phyloP scores from a whole-genome alignment of 1,140 invertebrate genomes.

The Caenorhabditis latens region DNA sequence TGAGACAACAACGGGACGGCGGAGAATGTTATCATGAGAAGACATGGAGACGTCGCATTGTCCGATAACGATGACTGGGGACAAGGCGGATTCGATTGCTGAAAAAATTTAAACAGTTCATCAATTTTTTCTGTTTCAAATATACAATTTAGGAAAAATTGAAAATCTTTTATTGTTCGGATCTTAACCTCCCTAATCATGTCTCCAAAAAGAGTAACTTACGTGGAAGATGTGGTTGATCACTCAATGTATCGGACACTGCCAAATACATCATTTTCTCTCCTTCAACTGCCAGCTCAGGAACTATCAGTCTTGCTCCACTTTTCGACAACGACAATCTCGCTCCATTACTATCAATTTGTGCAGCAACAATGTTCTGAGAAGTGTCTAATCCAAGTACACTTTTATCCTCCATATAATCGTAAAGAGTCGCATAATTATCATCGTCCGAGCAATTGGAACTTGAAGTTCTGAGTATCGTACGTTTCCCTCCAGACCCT shows the following conservation, averaged over 20 bases:
- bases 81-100: conserved; percentile 53
- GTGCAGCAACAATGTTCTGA: conserved; percentile 54
- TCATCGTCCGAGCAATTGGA: conserved; percentile 68
- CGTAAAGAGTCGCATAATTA: conserved; percentile 76
- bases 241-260: conserved; percentile 72
- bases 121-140: conserved; percentile 64
- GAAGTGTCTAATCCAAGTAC: conserved; percentile 44
- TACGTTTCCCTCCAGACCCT: conserved; percentile 69
- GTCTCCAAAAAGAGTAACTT: conserved; percentile 29
- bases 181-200: no score
- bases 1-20: conserved; percentile 73
- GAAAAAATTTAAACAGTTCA: background rate
- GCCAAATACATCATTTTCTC: conserved; percentile 72
- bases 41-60: conserved; percentile 55
- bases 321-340: conserved; percentile 63
- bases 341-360: conserved; percentile 55
- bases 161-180: conserved; percentile 68
- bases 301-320: conserved; percentile 69
- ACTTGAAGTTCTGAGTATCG: conserved; percentile 66
- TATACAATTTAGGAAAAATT: conserved; percentile 62
- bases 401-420: conserved; percentile 66
- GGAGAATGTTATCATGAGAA: conserved; percentile 60
- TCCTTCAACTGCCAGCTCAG: conserved; percentile 68
- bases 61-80: conserved; percentile 56
- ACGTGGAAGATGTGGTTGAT: conserved; percentile 69